Conservation (phyloP, 2,888 invertebrate species). For the Cerceris ruficornis region DNA sequence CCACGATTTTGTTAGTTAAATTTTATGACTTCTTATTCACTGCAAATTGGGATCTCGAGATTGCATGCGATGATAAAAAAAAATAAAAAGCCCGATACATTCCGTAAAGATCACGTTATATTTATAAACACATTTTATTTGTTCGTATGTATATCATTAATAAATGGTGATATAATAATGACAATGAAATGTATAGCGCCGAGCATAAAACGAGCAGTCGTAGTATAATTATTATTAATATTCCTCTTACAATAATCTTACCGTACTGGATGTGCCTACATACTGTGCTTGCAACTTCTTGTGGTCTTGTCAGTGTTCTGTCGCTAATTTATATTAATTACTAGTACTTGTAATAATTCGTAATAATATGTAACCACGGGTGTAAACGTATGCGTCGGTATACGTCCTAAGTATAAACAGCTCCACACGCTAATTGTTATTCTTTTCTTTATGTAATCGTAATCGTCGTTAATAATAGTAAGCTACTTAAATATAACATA, state of each 20-base stretch:
- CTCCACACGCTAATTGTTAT: conserved; percentile 70
- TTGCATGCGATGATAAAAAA: not conserved
- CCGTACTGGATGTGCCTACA: conserved; percentile 75
- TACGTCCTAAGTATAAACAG: conserved; percentile 76
- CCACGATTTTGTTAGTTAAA: too few relatives aligned
- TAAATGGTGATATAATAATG: conserved; percentile 80
- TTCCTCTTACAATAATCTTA: conserved; percentile 71
- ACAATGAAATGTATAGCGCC: conserved; percentile 81
- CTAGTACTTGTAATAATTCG: conserved; percentile 70
- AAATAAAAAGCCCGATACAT: conserved; percentile 19
- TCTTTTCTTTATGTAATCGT: conserved; percentile 64
- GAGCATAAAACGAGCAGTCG: conserved; percentile 80
- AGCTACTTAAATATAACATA: conserved; percentile 76
- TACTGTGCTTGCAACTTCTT: conserved; percentile 74
- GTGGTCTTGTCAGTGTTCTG: conserved; percentile 66
- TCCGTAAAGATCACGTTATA: conserved; percentile 69
- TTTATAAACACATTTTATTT: conserved; percentile 81
- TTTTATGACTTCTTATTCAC: too few relatives aligned
- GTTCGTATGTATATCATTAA: conserved; percentile 79
- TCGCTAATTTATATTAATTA: conserved; percentile 67
- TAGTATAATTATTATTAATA: conserved; percentile 78
- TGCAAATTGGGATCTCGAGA: too few relatives aligned
- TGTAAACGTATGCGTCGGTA: conserved; percentile 74
- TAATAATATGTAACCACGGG: conserved; percentile 72
- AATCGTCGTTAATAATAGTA: conserved; percentile 73